Base-by-base conservation (phyloP, 2,888 invertebrate species). In the Anaspis maculata region DNA sequence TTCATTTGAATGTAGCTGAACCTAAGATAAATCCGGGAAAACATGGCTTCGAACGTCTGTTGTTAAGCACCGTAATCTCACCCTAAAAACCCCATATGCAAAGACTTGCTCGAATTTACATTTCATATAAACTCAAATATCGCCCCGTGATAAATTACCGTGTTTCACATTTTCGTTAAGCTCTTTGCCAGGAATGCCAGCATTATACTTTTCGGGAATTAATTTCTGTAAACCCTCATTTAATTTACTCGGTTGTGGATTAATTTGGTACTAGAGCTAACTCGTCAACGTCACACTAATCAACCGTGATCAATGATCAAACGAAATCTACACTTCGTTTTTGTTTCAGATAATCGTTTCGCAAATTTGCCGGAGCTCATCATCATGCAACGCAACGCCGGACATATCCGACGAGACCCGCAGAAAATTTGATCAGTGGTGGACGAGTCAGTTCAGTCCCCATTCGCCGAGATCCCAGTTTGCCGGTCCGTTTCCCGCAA, bases 351-450 rank as follows among this genome's bases (percentile, higher is more conserved):
- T 83, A 52, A 78, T 83, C 30, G 69, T 91, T 47, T 79, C 86
- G 40, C 86, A 88, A 54, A 77, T 91, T 41, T 87, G 88, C 57
- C 79, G 90, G 30, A 75, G 79, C 60, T 70, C 79, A 56, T 71
- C 76, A 14, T 70, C 75, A 6, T 76, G 79, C 13, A 75, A 80
- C 3, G 75, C 80, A 27, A 70, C 74, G 27, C 76, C 77, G 26
- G 87, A 88, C 49, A 77, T 84, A 5, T 76, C 82, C 1, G 91
- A 91, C 47, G 92, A 92, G 30, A 77, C 82, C 55, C 78, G 86
- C 14, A 73, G 87, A 38, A 87, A 88, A 61, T 94, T 94, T 64
- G 91, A 94, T 58, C 82, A 85, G 35, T 94, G 94, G 94, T 88
- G 86, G 79, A 38, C 55, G n/a, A 76, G 77, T 25, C 73, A 79